These are phyloP conservation scores for Porites lobata DNA, from an alignment of 92 coral and sea anemone genomes.

Conservation along the genomic window DNA sequence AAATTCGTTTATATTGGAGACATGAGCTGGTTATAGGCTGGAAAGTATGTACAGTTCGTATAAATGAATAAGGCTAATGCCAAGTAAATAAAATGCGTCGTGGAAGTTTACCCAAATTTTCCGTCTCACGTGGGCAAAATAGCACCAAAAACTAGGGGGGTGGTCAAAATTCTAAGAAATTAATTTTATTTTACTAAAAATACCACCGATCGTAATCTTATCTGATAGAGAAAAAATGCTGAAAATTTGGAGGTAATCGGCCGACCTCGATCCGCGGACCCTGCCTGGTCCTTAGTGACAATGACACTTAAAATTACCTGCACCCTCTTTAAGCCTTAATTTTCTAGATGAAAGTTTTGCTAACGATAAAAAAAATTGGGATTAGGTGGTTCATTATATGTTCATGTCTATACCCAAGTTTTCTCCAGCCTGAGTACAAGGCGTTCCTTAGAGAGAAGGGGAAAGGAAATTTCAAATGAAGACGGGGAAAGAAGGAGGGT, in stretches of 20 bases:
- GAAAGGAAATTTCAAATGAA: too few relatives aligned
- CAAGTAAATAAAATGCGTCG: slow-evolving; percentile 10
- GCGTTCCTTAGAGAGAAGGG: too few relatives aligned
- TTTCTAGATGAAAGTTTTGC: too few relatives aligned
- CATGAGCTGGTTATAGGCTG: not conserved
- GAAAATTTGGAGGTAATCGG: slow-evolving; percentile 42
- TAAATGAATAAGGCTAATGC: not conserved
- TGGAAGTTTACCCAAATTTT: slow-evolving; percentile 38
- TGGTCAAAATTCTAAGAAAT: slow-evolving; percentile 24
- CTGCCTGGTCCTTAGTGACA: slow-evolving; percentile 61
- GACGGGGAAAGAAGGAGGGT: too few relatives aligned
- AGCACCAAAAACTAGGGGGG: slow-evolving; percentile 47
- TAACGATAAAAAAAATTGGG: too few relatives aligned
- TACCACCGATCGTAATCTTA: slow-evolving; percentile 35
- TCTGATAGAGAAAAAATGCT: slow-evolving; percentile 45
- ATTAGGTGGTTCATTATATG: too few relatives aligned
- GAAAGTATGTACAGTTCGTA: not conserved
- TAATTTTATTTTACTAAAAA: slow-evolving; percentile 18
- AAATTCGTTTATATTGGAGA: too few relatives aligned
- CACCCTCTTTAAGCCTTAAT: too few relatives aligned
- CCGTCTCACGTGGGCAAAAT: slow-evolving; percentile 14
- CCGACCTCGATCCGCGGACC: slow-evolving; percentile 54
- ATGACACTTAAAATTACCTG: slow-evolving; percentile 19
- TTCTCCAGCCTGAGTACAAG: too few relatives aligned
- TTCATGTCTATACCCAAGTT: too few relatives aligned